These are phyloP conservation scores for Hyposoter didymator DNA, from an alignment of 2,888 invertebrate genomes.

Conservation along the genomic window DNA sequence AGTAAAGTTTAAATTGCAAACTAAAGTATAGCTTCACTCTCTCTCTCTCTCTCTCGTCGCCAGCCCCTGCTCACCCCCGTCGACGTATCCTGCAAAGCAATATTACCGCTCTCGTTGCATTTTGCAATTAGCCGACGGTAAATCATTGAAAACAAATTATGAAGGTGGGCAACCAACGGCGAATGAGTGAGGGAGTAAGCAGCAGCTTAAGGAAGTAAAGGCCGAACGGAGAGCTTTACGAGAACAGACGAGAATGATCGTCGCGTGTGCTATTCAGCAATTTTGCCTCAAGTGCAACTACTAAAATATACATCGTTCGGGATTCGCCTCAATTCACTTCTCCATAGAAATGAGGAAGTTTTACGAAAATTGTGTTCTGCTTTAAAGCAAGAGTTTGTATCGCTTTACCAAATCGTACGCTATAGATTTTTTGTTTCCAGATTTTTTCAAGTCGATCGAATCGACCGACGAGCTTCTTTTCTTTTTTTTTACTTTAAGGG, in stretches of 20 bases:
- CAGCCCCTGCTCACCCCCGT: conserved; percentile 64
- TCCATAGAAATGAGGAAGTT: background rate
- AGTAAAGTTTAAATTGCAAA: conserved; percentile 85
- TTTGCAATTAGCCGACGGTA: conserved; percentile 84
- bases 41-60: conserved; percentile 67
- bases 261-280: conserved; percentile 43
- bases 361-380: background rate
- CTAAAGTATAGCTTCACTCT: conserved; percentile 83
- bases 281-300: conserved; percentile 6
- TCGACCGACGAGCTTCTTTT: background rate
- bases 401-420: background rate
- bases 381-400: background rate
- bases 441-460: conserved; percentile 15
- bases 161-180: conserved; percentile 72
- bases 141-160: conserved; percentile 84
- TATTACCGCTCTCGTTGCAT: conserved; percentile 80
- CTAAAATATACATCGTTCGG: background rate
- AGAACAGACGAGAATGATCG: conserved; percentile 66
- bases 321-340: background rate
- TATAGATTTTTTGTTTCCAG: background rate
- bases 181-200: conserved; percentile 53
- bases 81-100: conserved; percentile 69
- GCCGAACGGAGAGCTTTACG: conserved; percentile 40
- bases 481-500: too few relatives aligned
- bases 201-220: conserved; percentile 50